Percentiles rank a stretch among this genome's conserved stretches.
phyloP scores from a whole-genome alignment of 2,113 vertebrate species.

The Megaceryle torquata region DNA sequence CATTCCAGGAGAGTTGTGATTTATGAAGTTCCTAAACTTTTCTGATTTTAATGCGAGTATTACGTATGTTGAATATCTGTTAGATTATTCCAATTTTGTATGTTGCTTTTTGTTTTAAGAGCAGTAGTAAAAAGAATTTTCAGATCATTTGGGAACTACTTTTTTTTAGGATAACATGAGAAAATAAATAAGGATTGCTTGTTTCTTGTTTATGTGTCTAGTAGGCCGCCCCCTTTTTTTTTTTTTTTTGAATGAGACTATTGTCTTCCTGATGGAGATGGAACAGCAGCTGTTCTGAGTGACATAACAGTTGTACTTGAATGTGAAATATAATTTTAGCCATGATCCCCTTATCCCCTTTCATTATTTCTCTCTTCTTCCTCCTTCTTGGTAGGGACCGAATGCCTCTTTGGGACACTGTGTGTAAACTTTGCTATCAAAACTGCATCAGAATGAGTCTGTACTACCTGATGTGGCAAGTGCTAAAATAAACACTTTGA shows the following conservation, averaged over 20 bases:
- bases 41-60: not conserved
- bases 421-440: not conserved
- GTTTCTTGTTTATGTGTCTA: not conserved
- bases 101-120: not conserved
- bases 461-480: not conserved
- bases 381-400: accelerated
- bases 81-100: not conserved
- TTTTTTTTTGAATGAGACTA: not conserved
- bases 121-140: not conserved
- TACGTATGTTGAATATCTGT: not conserved
- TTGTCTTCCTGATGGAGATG: not conserved
- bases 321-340: not conserved
- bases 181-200: not conserved
- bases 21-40: not conserved
- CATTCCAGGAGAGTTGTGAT: not conserved
- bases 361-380: not conserved
- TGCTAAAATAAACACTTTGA: slow-evolving; percentile 35
- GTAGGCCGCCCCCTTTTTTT: accelerated
- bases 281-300: not conserved
- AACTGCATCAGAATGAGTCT: not conserved
- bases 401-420: not conserved
- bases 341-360: not conserved
- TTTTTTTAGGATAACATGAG: not conserved
- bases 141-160: not conserved
- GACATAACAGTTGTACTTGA: not conserved